phyloP scores from a whole-genome alignment of 2,888 invertebrate species.

The Drosophila ezoana region DNA sequence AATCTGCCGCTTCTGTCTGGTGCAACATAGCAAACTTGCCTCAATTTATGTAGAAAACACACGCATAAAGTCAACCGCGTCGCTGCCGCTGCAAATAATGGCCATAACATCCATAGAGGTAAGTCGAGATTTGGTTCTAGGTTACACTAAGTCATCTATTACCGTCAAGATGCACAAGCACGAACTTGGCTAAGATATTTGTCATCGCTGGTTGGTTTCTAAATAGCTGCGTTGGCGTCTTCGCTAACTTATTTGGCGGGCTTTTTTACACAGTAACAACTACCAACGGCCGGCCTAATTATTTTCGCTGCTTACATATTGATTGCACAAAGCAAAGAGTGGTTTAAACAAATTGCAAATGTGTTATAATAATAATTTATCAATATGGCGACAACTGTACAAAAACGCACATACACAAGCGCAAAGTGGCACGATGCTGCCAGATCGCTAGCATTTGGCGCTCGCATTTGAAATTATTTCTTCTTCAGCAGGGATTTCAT shows the following conservation, averaged over 20 bases:
- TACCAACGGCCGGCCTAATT: neutral
- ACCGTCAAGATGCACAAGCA: slow-evolving; percentile 9
- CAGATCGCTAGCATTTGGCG: slow-evolving; percentile 27
- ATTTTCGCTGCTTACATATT: neutral
- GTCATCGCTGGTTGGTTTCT: slow-evolving; percentile 72
- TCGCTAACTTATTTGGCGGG: slow-evolving; percentile 60
- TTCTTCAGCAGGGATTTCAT: slow-evolving; percentile 29
- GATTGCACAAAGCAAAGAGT: neutral
- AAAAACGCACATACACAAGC: slow-evolving; percentile 31
- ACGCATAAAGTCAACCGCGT: slow-evolving; percentile 87
- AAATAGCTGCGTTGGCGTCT: slow-evolving; percentile 71
- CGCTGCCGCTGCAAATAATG: slow-evolving; percentile 91
- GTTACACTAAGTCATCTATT: slow-evolving; percentile 48
- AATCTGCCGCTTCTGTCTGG: slow-evolving; percentile 91
- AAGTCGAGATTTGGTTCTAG: slow-evolving; percentile 76
- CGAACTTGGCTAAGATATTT: slow-evolving; percentile 65
- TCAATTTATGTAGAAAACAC: slow-evolving; percentile 88
- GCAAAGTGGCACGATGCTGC: slow-evolving; percentile 29
- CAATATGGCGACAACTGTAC: slow-evolving; percentile 63
- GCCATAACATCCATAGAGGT: slow-evolving; percentile 92
- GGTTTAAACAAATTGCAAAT: neutral
- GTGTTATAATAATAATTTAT: slow-evolving; percentile 16
- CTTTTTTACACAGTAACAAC: neutral
- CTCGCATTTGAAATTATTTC: slow-evolving; percentile 1
- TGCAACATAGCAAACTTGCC: slow-evolving; percentile 87